phyloP scores from a whole-genome alignment of 2,797 vertebrate genomes.

The Sylvia borin region DNA sequence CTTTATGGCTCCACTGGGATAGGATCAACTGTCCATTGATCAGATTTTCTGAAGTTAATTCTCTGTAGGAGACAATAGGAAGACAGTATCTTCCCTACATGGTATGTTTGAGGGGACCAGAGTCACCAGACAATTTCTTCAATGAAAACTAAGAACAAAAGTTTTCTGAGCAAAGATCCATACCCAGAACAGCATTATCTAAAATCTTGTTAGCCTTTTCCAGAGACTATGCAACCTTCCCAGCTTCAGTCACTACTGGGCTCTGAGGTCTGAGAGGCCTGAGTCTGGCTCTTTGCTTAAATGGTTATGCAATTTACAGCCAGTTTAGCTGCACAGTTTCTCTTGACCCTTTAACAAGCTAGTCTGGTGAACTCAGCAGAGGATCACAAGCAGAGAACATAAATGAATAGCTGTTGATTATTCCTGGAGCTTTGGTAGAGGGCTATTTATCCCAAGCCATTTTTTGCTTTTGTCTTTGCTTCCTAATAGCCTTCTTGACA shows the following conservation, averaged over 20 bases:
- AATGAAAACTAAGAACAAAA: not conserved
- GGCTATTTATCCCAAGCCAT: not conserved
- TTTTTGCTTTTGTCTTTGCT: not conserved
- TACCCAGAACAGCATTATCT: not conserved
- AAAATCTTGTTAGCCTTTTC: not conserved
- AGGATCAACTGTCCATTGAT: not conserved
- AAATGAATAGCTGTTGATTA: conserved; percentile 8
- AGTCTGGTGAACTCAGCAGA: not conserved
- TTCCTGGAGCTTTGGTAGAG: not conserved
- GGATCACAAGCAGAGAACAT: not conserved
- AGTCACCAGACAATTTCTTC: not conserved
- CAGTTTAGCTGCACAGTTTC: not conserved
- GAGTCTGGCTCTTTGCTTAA: not conserved
- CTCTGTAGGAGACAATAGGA: not conserved
- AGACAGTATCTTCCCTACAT: not conserved
- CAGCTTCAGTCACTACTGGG: not conserved
- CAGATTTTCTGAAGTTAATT: not conserved
- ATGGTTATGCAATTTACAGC: not conserved
- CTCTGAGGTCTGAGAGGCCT: not conserved
- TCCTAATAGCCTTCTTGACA: conserved; percentile 28
- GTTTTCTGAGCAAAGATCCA: not conserved
- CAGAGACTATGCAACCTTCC: not conserved
- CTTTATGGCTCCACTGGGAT: not conserved
- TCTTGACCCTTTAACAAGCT: not conserved
- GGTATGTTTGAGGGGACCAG: not conserved